Base-by-base conservation (phyloP, 2,113 vertebrate genomes). In the Actinemys pallida region DNA sequence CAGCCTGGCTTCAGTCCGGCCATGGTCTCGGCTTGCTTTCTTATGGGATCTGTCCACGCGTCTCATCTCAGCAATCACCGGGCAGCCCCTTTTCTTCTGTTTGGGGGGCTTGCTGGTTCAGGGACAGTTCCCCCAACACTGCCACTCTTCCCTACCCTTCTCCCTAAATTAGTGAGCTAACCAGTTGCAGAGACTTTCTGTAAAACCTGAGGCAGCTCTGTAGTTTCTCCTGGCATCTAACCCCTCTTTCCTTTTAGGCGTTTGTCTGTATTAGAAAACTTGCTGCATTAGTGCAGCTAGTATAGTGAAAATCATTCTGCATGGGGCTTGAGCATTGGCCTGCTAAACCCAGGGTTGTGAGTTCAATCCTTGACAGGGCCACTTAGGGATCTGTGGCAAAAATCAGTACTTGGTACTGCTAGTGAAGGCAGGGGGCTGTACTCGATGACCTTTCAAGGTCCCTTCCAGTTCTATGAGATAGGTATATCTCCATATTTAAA, bases 41-140 rank as follows among this genome's bases (percentile, higher is more conserved):
- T 3, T 35, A 62, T 35, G 13, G 29, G 29, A 31, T 62, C 59
- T 16, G 29, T 62, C 53, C 53, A 54, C 19, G 8, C 3, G 53
- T 62, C 57, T 31, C 29, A 14, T 16, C 27, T 31, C 59, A 62
- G 59, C 14, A 62, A 62, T 62, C 29, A 62, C 3, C 14, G 6
- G 6, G 59, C 29, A 35, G 27, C 31, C 59, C 50, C 87, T 86
- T 93, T 54, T 6, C 14, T 89, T 59, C 50, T 45, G 35, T 10
- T 78, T 5, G 10, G 53, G 0, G 0, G 22, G 47, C 52, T 53
- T 88, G 31, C 57, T 31, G 56, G 59, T 27, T 47, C 0, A 1
- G 62, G 65, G 45, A 69, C 20, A 81, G 9, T 49, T 62, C 31
- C 49, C 19, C 6, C 10, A 81, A n/a, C 47, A 75, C 25, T 47